Percentiles rank a stretch among this genome's conserved stretches.
These are phyloP conservation scores for Cottus gobio DNA, from an alignment of 2,113 vertebrate species.

Conservation along the genomic window DNA sequence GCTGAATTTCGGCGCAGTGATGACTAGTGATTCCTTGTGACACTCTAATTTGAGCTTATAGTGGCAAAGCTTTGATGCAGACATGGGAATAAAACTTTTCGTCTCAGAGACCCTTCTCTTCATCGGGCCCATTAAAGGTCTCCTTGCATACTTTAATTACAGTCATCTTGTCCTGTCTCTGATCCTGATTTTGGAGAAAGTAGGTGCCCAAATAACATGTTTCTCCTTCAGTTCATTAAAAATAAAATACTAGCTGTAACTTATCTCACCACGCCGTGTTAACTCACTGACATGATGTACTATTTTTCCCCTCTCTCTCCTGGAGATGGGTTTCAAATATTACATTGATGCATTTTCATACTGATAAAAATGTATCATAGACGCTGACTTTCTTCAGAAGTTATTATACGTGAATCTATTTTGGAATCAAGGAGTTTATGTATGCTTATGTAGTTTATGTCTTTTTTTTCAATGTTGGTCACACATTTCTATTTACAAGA, in stretches of 20 bases:
- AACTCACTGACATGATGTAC: slow-evolving; percentile 21
- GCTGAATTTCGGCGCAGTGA: slow-evolving; percentile 64
- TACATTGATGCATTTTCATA: neutral
- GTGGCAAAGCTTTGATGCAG: slow-evolving; percentile 71
- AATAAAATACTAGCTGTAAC: slow-evolving; percentile 40
- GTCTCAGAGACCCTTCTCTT: slow-evolving; percentile 63
- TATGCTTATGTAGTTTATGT: slow-evolving; percentile 2
- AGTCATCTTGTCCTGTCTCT: slow-evolving; percentile 49
- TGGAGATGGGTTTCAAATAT: neutral
- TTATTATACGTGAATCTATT: slow-evolving; percentile 9
- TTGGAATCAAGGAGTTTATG: slow-evolving; percentile 6
- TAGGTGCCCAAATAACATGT: slow-evolving; percentile 15
- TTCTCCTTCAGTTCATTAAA: slow-evolving; percentile 51
- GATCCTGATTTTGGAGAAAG: slow-evolving; percentile 54
- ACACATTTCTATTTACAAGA: neutral
- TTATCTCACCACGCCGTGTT: slow-evolving; percentile 11
- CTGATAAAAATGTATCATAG: slow-evolving; percentile 3
- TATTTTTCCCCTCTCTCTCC: slow-evolving; percentile 1
- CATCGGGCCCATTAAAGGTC: slow-evolving; percentile 56
- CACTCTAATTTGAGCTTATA: slow-evolving; percentile 77
- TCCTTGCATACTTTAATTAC: slow-evolving; percentile 66
- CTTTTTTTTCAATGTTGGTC: neutral
- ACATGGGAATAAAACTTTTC: slow-evolving; percentile 71
- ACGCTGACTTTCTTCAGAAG: neutral
- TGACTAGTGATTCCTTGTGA: slow-evolving; percentile 75